Evolutionary conservation across 2,888 invertebrate genomes (phyloP), one percentile per base, ranked within the genome.

Genomic region (Ophion slaviceki): DNA sequence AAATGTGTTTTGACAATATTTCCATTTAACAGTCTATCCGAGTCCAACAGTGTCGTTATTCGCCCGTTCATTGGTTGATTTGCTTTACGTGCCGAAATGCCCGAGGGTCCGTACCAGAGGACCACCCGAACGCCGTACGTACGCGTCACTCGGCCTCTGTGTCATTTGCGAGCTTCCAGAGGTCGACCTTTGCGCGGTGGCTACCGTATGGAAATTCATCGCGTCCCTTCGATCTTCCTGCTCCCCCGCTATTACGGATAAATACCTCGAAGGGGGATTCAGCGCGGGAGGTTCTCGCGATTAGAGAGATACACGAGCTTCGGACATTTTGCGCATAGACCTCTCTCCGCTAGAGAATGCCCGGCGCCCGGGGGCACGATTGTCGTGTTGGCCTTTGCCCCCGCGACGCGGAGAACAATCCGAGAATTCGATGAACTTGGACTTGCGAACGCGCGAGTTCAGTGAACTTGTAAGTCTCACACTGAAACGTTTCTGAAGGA

Each of bases 381-480:
- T 79, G 70, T 79, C 78, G 70, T 70, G 70, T 79, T 79, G 70
- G 20, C 70, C 78, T 70, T 70, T 79, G 70, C 62, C 70, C 70
- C 45, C 45, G 28, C 70, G 70, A 68, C 47, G 24, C 7, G 59
- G 28, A 28, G 40, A 70, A 76, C 47, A 76, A 76, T 64, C 66
- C 20, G 61, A 70, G 70, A 62, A 47, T 79, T 61, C 47, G 28
- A 70, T 53, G 64, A 76, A 47, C 75, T 62, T 47, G 45, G 40
- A 75, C 62, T 74, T 40, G 40, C 7, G 40, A 7, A 40, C 7
- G 6, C 28, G 45, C 24, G 78, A 78, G 78, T 68, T 78, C 78
- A 40, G 28, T 59, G 68, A 78, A 68, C 78, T 47, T 59, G 59
- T 67, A 68, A 28, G 59, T 70, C 61, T 28, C 17, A 61, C 74